Evolutionary conservation across 2,797 vertebrate genomes (phyloP).

Genomic region (Scyliorhinus canicula): DNA sequence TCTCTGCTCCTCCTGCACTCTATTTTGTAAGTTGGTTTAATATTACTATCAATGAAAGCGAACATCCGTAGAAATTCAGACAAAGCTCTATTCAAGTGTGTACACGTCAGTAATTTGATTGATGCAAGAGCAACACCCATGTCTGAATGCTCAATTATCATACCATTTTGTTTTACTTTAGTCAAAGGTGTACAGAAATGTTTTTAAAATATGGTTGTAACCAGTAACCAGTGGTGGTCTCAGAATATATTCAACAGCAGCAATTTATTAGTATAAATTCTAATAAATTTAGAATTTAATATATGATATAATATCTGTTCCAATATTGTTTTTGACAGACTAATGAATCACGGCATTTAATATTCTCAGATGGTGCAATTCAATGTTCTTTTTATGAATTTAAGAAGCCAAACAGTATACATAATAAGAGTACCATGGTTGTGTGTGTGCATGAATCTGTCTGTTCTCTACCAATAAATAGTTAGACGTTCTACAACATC

Average conservation of each 20-base stretch:
- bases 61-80: not conserved
- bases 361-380: not conserved
- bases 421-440: not conserved
- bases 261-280: too few species aligned
- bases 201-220: not conserved
- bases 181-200: not conserved
- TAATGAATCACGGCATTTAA: not conserved
- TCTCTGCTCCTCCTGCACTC: not conserved
- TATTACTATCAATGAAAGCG: not conserved
- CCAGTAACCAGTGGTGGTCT: too few species aligned
- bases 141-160: not conserved
- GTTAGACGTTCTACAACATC: too few species aligned
- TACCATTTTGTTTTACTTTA: not conserved
- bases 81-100: not conserved
- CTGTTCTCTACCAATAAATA: not conserved
- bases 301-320: too few species aligned
- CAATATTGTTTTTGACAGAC: not conserved
- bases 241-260: not conserved
- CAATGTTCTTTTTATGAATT: not conserved
- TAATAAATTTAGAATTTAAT: too few species aligned
- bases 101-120: not conserved
- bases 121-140: not conserved
- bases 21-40: not conserved
- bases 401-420: not conserved
- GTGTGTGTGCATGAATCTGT: not conserved